Base-by-base conservation (phyloP, 2,888 invertebrate species). In the Nomada lathburiana region DNA sequence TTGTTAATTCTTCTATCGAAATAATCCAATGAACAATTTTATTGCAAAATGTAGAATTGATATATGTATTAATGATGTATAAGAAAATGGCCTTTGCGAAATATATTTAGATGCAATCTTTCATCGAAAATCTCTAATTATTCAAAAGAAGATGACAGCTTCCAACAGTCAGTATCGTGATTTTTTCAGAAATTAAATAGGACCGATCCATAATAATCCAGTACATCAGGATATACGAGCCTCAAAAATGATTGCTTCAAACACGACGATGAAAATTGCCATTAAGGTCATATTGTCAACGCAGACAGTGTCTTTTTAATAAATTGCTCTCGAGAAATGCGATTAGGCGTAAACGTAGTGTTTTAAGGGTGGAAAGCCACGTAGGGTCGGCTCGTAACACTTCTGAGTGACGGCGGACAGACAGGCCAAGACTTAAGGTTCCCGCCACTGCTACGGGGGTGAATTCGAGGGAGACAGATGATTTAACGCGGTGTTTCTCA, bases 401-500 rank as follows among this genome's bases (percentile, higher is more conserved):
- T 75, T 81, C 82, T 90, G 91, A 92, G 90, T 92, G 92, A 91
- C 92, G 86, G 88, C 83, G 89, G 91, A 90, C 89, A 90, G 92
- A 92, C 92, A 89, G 89, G 88, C 78, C 70, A 83, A 86, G 88
- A 91, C 91, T 91, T 88, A 85, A 88, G 88, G 87, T 89, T 82
- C 89, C 72, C 85, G 81, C 67, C 62, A 83, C 86, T 86, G 85
- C 80, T 80, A 83, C 83, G 77, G 78, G 86, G 83, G 57, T 86
- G 79, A 87, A 85, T 86, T 76, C 55, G 76, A 85, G 84, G 89
- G 90, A 87, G 90, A 89, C 90, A 90, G 91, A 91, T 91, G 91
- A 91, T 91, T 92, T 91, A 91, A 88, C 90, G 84, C 86, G 81
- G 88, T 89, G 88, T 89, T 90, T 83, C 88, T 82, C 88, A 86